phyloP scores from a whole-genome alignment of 2,113 vertebrate genomes.

The Hipposideros armiger region DNA sequence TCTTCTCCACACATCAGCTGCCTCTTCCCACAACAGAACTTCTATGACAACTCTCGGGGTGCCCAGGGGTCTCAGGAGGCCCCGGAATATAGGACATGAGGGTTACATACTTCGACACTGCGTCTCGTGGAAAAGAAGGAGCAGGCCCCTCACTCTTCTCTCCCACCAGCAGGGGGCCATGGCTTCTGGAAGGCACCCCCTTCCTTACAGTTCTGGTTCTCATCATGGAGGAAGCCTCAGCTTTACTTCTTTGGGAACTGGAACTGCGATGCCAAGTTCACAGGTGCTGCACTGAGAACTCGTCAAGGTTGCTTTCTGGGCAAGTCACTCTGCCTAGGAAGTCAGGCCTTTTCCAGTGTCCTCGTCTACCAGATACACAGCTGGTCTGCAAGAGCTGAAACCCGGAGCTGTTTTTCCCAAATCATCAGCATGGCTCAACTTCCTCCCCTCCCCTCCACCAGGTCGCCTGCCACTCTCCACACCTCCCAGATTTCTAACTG shows the following conservation, averaged over 20 bases:
- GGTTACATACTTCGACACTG: not conserved
- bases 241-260: not conserved
- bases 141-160: not conserved
- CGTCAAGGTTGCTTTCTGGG: not conserved
- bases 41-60: not conserved
- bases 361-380: not conserved
- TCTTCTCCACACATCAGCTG: not conserved
- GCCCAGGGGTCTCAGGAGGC: not conserved
- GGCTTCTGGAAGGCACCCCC: not conserved
- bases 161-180: not conserved
- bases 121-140: not conserved
- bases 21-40: not conserved
- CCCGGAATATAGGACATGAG: rapidly evolving
- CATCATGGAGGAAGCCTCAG: not conserved
- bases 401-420: not conserved
- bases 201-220: not conserved
- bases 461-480: not conserved
- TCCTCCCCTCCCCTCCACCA: not conserved
- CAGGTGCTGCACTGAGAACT: not conserved
- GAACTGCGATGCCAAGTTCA: not conserved
- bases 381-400: not conserved
- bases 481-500: not conserved
- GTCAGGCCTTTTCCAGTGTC: not conserved
- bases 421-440: not conserved
- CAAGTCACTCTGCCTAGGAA: not conserved